These are phyloP conservation scores for Vidua chalybeata DNA, from an alignment of 2,113 vertebrate genomes.

Conservation along the genomic window DNA sequence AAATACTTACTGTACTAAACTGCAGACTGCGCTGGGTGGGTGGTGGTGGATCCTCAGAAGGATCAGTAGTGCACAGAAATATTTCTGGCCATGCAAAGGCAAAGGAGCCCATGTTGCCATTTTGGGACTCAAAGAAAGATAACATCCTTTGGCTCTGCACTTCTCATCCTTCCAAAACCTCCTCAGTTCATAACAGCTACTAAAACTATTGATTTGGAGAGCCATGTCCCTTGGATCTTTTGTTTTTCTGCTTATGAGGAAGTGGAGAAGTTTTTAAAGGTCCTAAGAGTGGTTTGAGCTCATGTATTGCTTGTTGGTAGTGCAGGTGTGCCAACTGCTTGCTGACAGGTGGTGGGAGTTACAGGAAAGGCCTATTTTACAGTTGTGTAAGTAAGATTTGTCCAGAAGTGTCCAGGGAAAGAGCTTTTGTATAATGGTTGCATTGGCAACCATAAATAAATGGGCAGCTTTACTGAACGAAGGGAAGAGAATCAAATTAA, in stretches of 20 bases:
- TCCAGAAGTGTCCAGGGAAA: neutral
- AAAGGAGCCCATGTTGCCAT: neutral
- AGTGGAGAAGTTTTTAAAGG: neutral
- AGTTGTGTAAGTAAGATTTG: neutral
- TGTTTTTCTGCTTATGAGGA: neutral
- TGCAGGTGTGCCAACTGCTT: neutral
- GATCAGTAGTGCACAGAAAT: neutral
- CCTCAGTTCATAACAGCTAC: neutral
- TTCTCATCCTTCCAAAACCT: neutral
- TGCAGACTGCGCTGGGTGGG: neutral
- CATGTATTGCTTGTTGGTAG: neutral
- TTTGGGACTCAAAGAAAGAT: neutral
- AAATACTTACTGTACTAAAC: neutral
- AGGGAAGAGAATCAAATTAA: constrained; percentile 11
- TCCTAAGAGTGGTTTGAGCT: neutral
- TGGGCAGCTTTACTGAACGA: neutral
- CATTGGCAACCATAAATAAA: neutral
- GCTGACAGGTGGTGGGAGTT: neutral
- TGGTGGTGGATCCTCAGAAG: neutral
- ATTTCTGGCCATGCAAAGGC: neutral
- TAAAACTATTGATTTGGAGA: neutral
- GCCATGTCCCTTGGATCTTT: neutral
- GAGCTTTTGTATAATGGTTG: neutral
- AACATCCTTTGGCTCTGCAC: neutral
- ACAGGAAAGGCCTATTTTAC: neutral